These are phyloP conservation scores for Arge pagana DNA, from an alignment of 2,888 invertebrate species.

Conservation along the genomic window DNA sequence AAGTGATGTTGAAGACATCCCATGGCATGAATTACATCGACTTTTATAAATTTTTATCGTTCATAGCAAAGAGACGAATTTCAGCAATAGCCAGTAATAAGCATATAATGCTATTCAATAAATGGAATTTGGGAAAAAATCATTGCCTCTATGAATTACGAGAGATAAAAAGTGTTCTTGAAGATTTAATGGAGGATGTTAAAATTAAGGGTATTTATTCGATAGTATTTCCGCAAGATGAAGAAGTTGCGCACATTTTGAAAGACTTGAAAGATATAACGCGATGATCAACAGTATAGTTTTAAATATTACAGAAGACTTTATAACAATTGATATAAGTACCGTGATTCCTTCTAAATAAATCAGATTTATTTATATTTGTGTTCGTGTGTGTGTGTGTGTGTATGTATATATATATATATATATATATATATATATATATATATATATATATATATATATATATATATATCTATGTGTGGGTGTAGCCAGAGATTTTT, in stretches of 20 bases:
- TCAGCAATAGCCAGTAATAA: slow-evolving; percentile 54
- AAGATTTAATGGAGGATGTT: slow-evolving; percentile 53
- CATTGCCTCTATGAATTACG: slow-evolving; percentile 61
- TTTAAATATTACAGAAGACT: no score
- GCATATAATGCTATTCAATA: slow-evolving; percentile 50
- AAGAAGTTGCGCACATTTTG: no score
- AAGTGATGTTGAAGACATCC: slow-evolving; percentile 75
- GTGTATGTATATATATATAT: slow-evolving; percentile 24
- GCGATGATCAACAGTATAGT: no score
- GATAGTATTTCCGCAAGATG: slow-evolving; percentile 24
- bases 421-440: slow-evolving; percentile 27
- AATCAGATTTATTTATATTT: neutral
- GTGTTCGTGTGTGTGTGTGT: neutral
- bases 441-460: neutral
- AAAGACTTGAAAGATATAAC: no score
- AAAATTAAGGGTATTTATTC: slow-evolving; percentile 39
- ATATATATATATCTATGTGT: slow-evolving; percentile 11
- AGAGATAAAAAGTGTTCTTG: slow-evolving; percentile 56
- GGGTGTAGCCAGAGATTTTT: no score
- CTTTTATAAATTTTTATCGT: slow-evolving; percentile 70
- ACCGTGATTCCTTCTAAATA: neutral
- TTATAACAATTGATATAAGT: no score
- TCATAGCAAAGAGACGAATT: slow-evolving; percentile 68
- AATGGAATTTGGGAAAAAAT: slow-evolving; percentile 57
- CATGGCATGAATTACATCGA: slow-evolving; percentile 77